Percentiles rank a stretch among this genome's conserved stretches.
These are phyloP conservation scores for Papilio machaon DNA, from an alignment of 1,140 invertebrate genomes.

Conservation along the genomic window DNA sequence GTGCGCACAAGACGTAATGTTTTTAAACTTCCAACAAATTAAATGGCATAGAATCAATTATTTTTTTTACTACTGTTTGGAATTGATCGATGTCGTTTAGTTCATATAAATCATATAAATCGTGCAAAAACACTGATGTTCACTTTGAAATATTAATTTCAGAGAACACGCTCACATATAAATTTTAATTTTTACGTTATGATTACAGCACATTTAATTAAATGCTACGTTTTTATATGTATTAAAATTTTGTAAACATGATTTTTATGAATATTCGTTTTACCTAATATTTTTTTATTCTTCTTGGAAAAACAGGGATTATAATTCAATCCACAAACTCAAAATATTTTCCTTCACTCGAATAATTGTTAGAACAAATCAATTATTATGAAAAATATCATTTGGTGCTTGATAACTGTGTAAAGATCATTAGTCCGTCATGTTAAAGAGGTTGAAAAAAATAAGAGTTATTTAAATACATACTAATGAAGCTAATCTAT, in stretches of 20 bases:
- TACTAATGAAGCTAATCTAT: no score
- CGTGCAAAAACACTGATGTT: constrained; percentile 30
- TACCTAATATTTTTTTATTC: not conserved
- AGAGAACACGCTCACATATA: not conserved
- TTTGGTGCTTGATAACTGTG: no score
- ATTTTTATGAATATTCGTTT: not conserved
- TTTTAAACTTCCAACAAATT: constrained; percentile 33
- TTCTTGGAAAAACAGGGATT: no score
- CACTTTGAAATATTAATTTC: constrained; percentile 28
- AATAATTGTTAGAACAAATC: no score
- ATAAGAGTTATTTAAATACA: no score
- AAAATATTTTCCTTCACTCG: no score
- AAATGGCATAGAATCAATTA: constrained; percentile 36
- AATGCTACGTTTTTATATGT: not conserved
- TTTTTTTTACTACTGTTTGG: constrained; percentile 37
- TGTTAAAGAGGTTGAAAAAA: no score
- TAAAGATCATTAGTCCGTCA: no score
- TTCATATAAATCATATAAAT: constrained; percentile 36
- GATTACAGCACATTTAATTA: constrained; percentile 19
- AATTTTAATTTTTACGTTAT: not conserved
- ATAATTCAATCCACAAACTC: no score
- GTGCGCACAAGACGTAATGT: constrained; percentile 20
- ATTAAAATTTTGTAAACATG: not conserved
- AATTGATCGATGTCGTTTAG: constrained; percentile 20
- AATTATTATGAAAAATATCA: no score